Evolutionary conservation across 2,888 invertebrate genomes (phyloP).

Genomic region (Junonia oenone): DNA sequence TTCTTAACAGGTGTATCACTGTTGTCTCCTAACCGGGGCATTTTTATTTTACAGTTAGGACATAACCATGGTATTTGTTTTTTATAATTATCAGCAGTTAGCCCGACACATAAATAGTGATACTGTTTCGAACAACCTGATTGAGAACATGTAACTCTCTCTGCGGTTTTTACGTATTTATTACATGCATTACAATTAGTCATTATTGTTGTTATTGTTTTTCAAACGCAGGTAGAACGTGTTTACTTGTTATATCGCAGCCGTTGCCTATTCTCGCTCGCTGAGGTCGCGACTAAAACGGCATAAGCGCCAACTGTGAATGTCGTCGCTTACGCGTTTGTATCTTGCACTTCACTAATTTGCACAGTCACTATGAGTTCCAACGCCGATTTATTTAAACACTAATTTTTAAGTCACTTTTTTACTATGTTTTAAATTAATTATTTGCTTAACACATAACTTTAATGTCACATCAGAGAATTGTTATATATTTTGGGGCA

Average conservation of each 20-base stretch:
- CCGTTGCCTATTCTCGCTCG: neutral
- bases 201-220: neutral
- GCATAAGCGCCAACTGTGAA: neutral
- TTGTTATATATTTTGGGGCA: too few relatives aligned
- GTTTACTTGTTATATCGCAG: neutral
- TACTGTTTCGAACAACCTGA: neutral
- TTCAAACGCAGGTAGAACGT: neutral
- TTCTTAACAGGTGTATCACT: neutral
- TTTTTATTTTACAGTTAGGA: neutral
- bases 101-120: neutral
- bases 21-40: neutral
- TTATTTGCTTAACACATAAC: neutral
- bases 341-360: neutral
- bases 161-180: neutral
- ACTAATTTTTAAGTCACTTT: neutral
- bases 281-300: neutral
- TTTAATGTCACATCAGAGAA: too few relatives aligned
- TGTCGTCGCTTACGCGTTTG: neutral
- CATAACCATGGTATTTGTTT: neutral
- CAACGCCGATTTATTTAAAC: neutral
- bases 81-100: neutral
- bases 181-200: neutral
- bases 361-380: neutral
- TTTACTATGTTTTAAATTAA: neutral
- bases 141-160: neutral